Conservation (phyloP, 2,888 invertebrate genomes). For the Leucophora obtusa region DNA sequence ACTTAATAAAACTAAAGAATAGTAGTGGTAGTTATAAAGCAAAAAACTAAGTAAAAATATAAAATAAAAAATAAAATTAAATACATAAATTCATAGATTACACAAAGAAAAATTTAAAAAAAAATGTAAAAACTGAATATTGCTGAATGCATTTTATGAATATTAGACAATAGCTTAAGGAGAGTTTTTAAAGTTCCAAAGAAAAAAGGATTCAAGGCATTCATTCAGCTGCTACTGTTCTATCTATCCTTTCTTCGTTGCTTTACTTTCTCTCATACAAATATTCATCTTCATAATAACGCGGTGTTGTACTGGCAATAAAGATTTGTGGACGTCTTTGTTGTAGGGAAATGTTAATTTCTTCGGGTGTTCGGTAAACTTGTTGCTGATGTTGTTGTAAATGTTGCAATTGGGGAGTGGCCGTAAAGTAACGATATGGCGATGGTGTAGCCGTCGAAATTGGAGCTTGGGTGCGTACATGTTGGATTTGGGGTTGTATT, state of each 20-base stretch:
- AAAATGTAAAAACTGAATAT: conserved; percentile 13
- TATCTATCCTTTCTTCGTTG: background rate
- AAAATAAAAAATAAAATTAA: conserved; percentile 48
- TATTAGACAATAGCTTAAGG: background rate
- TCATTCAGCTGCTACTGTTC: background rate
- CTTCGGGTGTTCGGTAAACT: conserved; percentile 91
- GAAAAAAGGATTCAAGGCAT: background rate
- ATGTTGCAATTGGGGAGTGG: conserved; percentile 74
- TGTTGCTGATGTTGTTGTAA: conserved; percentile 81
- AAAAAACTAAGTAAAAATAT: conserved; percentile 24
- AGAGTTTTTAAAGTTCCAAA: conserved; percentile 12
- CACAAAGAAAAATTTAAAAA: conserved; percentile 15
- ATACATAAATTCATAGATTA: conserved; percentile 31
- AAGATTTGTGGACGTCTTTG: conserved; percentile 85
- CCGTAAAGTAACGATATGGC: conserved; percentile 77
- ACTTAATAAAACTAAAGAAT: conserved; percentile 58
- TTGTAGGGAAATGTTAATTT: conserved; percentile 90
- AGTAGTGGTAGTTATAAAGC: conserved; percentile 45
- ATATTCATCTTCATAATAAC: conserved; percentile 78
- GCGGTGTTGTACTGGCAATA: conserved; percentile 77
- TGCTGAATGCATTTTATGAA: conserved; percentile 6
- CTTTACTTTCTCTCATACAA: conserved; percentile 74
- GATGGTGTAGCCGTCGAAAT: conserved; percentile 77
- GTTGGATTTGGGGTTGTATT: conserved; percentile 71
- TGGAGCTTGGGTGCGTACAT: conserved; percentile 74